Evolutionary conservation across 2,797 vertebrate genomes (phyloP).

Genomic region (Craterocephalus amniculus): DNA sequence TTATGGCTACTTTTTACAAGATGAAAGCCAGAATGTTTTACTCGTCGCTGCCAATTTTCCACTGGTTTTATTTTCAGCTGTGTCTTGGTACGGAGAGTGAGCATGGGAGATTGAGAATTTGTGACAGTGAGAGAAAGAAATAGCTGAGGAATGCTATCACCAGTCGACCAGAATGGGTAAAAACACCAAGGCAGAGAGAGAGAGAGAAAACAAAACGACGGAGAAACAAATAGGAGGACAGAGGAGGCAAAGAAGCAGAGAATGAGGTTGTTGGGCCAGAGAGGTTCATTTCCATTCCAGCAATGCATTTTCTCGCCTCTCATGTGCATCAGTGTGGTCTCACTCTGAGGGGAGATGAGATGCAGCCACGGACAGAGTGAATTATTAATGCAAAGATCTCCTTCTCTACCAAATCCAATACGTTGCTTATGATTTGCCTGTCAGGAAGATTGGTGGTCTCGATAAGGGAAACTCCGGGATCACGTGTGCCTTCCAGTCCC

Average conservation of each 20-base stretch:
- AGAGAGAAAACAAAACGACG: conserved; percentile 11
- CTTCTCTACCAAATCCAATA: conserved; percentile 73
- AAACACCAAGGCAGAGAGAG: conserved; percentile 17
- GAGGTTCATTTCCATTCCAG: conserved; percentile 65
- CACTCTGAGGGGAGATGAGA: conserved; percentile 53
- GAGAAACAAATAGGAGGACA: conserved; percentile 49
- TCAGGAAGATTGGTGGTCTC: conserved; percentile 70
- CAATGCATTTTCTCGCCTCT: conserved; percentile 54
- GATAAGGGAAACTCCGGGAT: conserved; percentile 57
- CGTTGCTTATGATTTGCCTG: conserved; percentile 76
- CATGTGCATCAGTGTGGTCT: conserved; percentile 42
- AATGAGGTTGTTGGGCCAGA: conserved; percentile 46
- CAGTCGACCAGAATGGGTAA: conserved; percentile 42
- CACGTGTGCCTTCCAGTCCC: conserved; percentile 50
- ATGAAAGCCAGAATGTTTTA: conserved; percentile 35
- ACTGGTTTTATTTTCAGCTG: conserved; percentile 26
- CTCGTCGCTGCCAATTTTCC: conserved; percentile 27
- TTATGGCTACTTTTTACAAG: conserved; percentile 16
- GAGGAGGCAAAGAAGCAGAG: conserved; percentile 36
- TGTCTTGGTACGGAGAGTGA: conserved; percentile 1
- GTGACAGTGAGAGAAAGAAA: conserved; percentile 38
- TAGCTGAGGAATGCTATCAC: conserved; percentile 37
- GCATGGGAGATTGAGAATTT: conserved; percentile 37
- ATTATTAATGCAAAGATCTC: conserved; percentile 81
- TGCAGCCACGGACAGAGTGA: conserved; percentile 65